phyloP scores from a whole-genome alignment of 53 echinoderm and acorn worm species.

The Echinarachnius parma region DNA sequence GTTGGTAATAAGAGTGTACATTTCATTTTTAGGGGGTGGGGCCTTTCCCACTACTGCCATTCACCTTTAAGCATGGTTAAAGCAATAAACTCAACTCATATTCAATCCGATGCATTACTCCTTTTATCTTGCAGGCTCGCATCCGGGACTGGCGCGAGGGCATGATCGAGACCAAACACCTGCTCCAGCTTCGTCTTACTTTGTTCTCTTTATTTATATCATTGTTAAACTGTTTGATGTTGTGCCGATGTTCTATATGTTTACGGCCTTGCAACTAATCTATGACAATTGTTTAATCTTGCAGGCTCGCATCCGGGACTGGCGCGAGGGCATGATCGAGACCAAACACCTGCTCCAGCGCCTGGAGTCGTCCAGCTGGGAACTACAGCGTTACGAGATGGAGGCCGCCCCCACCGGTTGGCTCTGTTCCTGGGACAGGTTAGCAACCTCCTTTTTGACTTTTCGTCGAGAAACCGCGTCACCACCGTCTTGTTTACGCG shows the following conservation, averaged over 20 bases:
- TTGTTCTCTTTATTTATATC: too few relatives aligned
- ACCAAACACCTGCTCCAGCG: conserved; percentile 75
- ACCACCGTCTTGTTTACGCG: too few relatives aligned
- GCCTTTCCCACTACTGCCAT: too few relatives aligned
- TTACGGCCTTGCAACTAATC: too few relatives aligned
- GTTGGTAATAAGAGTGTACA: too few relatives aligned
- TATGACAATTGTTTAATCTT: too few relatives aligned
- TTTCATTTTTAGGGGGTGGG: too few relatives aligned
- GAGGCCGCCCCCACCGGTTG: conserved; percentile 82
- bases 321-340: conserved; percentile 79
- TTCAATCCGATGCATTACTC: not conserved
- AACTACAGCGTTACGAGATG: conserved; percentile 76
- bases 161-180: conserved; percentile 67
- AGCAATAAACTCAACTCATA: too few relatives aligned
- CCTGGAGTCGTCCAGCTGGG: conserved; percentile 83
- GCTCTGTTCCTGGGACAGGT: conserved; percentile 99
- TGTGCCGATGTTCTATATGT: not conserved
- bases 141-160: conserved; percentile 91
- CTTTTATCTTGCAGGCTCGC: conserved; percentile 57
- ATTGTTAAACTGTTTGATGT: too few relatives aligned
- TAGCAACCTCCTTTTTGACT: not conserved
- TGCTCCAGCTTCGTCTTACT: too few relatives aligned
- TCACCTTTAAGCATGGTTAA: too few relatives aligned
- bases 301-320: conserved; percentile 83
- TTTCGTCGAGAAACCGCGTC: too few relatives aligned